A percentile compares a stretch with the other conserved stretches of the same genome.
Conservation (phyloP, 2,797 vertebrate species). For the Taeniopygia guttata region DNA sequence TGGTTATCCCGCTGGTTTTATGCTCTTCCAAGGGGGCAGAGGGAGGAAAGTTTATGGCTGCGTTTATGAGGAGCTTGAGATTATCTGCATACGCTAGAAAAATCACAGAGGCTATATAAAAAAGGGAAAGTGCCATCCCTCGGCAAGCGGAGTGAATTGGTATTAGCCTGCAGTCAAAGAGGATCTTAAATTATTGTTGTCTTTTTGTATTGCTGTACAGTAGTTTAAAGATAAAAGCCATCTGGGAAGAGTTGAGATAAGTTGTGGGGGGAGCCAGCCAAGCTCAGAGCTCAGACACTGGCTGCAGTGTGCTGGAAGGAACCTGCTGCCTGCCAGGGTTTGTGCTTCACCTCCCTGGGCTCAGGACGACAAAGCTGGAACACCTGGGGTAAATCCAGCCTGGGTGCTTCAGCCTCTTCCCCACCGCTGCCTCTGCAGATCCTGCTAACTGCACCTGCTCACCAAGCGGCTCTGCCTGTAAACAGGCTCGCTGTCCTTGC, state of each 20-base stretch:
- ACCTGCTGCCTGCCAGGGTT: neutral
- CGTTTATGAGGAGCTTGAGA: slow-evolving; percentile 42
- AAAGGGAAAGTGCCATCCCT: slow-evolving; percentile 21
- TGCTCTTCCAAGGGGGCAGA: neutral
- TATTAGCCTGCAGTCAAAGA: slow-evolving; percentile 49
- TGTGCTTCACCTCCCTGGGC: neutral
- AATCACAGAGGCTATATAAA: slow-evolving; percentile 29
- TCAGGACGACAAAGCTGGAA: neutral
- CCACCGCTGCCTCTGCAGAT: neutral
- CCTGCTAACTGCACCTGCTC: neutral
- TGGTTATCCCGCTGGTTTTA: slow-evolving; percentile 18
- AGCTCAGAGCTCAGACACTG: neutral
- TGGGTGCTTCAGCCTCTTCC: neutral
- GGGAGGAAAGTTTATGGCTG: slow-evolving; percentile 39
- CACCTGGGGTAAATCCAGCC: neutral
- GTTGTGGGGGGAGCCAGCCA: neutral
- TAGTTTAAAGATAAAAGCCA: slow-evolving; percentile 52
- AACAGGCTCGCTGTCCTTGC: neutral
- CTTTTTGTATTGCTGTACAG: slow-evolving; percentile 31
- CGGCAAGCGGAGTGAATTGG: neutral
- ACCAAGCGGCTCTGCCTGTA: neutral
- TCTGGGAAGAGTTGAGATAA: slow-evolving; percentile 44
- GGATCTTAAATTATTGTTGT: slow-evolving; percentile 59
- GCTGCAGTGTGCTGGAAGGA: neutral
- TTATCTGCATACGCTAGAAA: slow-evolving; percentile 50